phyloP scores from a whole-genome alignment of 2,113 vertebrate species.

The Poicephalus gulielmi region DNA sequence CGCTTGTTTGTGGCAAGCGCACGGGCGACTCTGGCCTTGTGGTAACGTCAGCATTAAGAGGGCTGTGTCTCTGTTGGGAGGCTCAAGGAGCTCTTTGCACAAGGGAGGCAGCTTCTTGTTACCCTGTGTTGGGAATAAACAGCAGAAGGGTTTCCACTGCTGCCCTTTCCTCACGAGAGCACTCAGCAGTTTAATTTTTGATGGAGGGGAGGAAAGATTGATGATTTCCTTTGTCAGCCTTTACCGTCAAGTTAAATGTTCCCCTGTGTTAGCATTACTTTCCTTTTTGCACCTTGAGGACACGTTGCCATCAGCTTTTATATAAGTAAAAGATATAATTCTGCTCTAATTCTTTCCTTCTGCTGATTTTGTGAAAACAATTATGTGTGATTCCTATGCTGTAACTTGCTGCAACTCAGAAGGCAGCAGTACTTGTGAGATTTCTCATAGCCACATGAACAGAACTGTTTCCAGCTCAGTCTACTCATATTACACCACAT shows the following conservation, averaged over 20 bases:
- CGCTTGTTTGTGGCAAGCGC: background rate
- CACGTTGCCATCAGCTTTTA: background rate
- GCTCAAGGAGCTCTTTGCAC: background rate
- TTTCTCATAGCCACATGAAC: background rate
- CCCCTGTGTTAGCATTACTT: background rate
- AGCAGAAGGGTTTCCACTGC: background rate
- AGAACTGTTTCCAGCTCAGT: background rate
- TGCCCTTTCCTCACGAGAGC: background rate
- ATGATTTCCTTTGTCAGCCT: background rate
- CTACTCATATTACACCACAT: background rate
- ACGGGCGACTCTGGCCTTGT: accelerated
- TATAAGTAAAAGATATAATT: background rate
- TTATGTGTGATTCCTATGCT: background rate
- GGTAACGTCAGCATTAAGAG: background rate
- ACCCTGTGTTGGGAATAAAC: background rate
- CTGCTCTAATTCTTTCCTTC: background rate
- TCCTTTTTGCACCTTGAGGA: background rate
- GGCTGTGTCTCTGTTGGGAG: background rate
- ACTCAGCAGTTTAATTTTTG: background rate
- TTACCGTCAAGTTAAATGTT: background rate
- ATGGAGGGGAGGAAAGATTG: background rate
- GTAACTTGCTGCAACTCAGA: background rate
- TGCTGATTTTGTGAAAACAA: background rate
- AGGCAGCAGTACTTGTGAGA: background rate
- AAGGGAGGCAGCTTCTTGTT: background rate